Percentiles rank a stretch among this genome's conserved stretches.
These are phyloP conservation scores for Sepiola atlantica DNA, from an alignment of 2,888 invertebrate genomes.

Conservation along the genomic window DNA sequence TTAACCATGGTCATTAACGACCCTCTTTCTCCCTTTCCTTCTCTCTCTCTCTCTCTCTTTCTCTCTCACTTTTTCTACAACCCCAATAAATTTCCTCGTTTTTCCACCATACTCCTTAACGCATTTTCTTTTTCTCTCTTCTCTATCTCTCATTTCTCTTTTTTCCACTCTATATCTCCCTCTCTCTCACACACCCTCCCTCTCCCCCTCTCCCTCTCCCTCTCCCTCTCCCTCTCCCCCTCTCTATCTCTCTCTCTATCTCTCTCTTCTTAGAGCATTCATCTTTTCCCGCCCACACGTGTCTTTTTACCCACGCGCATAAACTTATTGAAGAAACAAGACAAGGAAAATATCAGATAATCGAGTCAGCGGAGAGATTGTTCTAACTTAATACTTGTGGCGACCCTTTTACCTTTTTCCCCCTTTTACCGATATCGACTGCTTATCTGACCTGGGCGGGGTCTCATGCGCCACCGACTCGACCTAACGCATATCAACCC, in stretches of 20 bases:
- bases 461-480: background rate
- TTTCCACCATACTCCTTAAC: too few relatives aligned
- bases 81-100: too few relatives aligned
- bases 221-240: background rate
- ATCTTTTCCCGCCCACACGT: background rate
- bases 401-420: background rate
- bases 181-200: background rate
- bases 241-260: background rate
- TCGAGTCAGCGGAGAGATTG: background rate
- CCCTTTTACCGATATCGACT: background rate
- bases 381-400: constrained; percentile 1
- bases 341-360: background rate
- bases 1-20: too few relatives aligned
- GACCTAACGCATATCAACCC: background rate
- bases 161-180: background rate
- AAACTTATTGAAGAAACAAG: background rate
- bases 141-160: background rate
- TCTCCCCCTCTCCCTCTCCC: rapidly evolving
- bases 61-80: too few relatives aligned
- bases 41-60: too few relatives aligned
- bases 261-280: background rate
- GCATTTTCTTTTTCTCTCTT: background rate
- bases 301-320: background rate
- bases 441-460: constrained; percentile 32
- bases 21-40: too few relatives aligned